Base-by-base conservation (phyloP, 2,888 invertebrate genomes). In the Mechanitis mazaeus region DNA sequence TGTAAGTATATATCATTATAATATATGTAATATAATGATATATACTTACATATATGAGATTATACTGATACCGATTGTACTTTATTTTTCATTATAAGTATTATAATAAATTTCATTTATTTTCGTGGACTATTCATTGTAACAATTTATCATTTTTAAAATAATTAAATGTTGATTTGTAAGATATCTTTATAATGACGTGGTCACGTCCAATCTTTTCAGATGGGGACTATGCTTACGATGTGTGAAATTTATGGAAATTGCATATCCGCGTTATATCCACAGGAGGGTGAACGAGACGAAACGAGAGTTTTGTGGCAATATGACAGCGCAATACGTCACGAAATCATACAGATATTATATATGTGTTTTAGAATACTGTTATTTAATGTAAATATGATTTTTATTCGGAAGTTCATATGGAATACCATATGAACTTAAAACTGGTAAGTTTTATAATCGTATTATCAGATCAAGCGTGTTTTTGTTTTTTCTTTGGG, bases 171-270 rank as follows among this genome's bases (percentile, higher is more conserved):
- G 20, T 31, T 50, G 9, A 50, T 50, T 50, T 50, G 31, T 50
- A 50, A 31, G 66, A 61, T 71, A 69, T 73, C 72, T 72, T 72
- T 71, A 68, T 73, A 72, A 75, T 72, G 72, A 75, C 72, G 81
- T 80, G 86, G 84, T 84, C 84, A 83, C 77, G 81, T 85, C 78
- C 84, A 84, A 87, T 88, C 86, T 86, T 88, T 85, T 82, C 80
- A 81, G 82, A 79, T 79, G 80, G 79, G 79, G 80, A 79, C 80
- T 80, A 77, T 85, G 86, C 79, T 83, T 86, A 85, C 82, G 74
- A 76, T 77, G 85, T 89, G 88, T 88, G 85, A 90, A 90, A 90
- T 90, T 90, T 89, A 90, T 90, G 89, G 88, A 89, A 88, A 90
- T 90, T 89, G 88, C 86, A 86, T 85, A 81, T 82, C 80, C 84